Evolutionary conservation across 37 sponge, comb jelly and placozoan species (phyloP).

Genomic region (Oopsacas minuta): DNA sequence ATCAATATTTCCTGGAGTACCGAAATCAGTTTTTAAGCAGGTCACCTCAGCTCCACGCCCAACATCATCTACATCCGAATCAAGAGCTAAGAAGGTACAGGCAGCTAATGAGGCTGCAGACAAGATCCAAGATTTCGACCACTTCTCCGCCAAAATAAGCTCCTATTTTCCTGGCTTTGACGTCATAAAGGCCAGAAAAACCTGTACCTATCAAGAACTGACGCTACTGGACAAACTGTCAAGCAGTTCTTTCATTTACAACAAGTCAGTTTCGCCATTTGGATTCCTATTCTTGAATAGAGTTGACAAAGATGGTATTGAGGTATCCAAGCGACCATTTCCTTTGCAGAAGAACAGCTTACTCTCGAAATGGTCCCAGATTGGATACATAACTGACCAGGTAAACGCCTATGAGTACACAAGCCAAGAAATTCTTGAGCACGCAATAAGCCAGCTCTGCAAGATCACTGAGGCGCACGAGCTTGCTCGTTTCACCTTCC

Average conservation of each 20-base stretch:
- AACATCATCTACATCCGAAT: conserved; percentile 19
- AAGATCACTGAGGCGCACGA: conserved; percentile 15
- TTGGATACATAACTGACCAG: conserved; percentile 19
- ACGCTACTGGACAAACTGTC: conserved; percentile 19
- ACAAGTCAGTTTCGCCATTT: conserved; percentile 14
- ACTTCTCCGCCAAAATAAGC: conserved; percentile 9
- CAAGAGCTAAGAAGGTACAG: conserved; percentile 19
- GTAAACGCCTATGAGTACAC: conserved; percentile 20
- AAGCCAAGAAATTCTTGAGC: conserved; percentile 14
- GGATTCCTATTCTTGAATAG: conserved; percentile 18
- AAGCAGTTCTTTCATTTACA: conserved; percentile 16
- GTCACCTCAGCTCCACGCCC: conserved; percentile 18
- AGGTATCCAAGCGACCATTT: conserved; percentile 14
- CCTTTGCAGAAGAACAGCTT: conserved; percentile 20
- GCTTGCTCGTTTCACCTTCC: conserved; percentile 14
- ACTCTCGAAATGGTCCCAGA: conserved; percentile 19
- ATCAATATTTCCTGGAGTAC: conserved; percentile 13
- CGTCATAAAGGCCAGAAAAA: conserved; percentile 1
- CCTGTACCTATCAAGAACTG: conserved; percentile 17
- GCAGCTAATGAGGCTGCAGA: conserved; percentile 10
- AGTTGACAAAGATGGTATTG: conserved; percentile 17
- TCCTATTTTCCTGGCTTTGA: conserved; percentile 16
- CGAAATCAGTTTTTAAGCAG: conserved; percentile 16
- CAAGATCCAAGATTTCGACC: conserved; percentile 19
- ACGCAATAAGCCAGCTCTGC: conserved; percentile 20